Evolutionary conservation across 1,140 invertebrate species (phyloP).

Genomic region (Drosophila aff.): DNA sequence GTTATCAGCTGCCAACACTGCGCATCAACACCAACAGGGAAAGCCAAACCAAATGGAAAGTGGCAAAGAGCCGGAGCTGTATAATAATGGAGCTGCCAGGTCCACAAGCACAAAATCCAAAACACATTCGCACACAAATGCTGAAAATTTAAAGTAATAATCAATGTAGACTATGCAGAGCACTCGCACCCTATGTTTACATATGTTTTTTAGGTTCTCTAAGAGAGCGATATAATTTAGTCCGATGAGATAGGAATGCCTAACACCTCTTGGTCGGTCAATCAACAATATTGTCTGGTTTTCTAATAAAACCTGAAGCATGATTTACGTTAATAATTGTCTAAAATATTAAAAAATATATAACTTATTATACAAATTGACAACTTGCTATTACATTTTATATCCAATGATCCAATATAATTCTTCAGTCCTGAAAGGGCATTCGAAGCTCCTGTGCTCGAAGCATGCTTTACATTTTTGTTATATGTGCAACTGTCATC

Average conservation of each 20-base stretch:
- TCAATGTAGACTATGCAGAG: slow-evolving; percentile 49
- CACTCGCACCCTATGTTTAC: not conserved
- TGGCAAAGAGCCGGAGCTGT: slow-evolving; percentile 14
- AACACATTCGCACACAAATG: slow-evolving; percentile 37
- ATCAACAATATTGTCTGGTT: not conserved
- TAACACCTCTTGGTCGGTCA: not conserved
- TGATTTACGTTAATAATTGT: no score
- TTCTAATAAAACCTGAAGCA: not conserved
- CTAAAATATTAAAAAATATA: not conserved
- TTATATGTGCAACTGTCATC: slow-evolving; percentile 49
- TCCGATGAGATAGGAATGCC: not conserved
- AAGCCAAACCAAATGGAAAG: slow-evolving; percentile 19
- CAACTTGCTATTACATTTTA: not conserved
- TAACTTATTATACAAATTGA: no score
- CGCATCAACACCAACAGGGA: slow-evolving; percentile 65
- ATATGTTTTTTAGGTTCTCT: not conserved
- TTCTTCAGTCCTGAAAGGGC: not conserved
- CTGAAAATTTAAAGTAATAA: slow-evolving; percentile 56
- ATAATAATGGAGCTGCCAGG: slow-evolving; percentile 57
- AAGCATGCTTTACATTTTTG: not conserved
- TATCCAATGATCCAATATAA: no score
- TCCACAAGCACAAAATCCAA: slow-evolving; percentile 26
- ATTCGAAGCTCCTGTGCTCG: not conserved
- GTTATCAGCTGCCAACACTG: slow-evolving; percentile 77
- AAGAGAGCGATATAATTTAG: not conserved